Base-by-base conservation (phyloP, 2,888 invertebrate genomes). In the Podotricha telesiphe region DNA sequence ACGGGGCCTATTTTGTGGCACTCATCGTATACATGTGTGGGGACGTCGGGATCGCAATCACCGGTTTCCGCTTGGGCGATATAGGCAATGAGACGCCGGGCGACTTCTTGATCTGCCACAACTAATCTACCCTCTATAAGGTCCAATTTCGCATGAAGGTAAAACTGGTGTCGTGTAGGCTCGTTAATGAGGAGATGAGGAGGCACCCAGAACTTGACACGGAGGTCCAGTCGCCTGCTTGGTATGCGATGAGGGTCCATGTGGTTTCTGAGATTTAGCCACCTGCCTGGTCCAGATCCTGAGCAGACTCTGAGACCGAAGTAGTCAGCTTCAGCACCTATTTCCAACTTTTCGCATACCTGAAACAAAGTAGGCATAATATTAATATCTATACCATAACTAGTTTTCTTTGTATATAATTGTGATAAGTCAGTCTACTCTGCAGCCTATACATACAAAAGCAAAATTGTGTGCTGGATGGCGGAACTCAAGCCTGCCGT, bases 181-280 rank as follows among this genome's bases (percentile, higher is more conserved):
- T 97, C 97, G 87, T 97, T 97, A 73, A 97, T 94, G 71, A 98
- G 94, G 71, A 96, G 95, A 87, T 98, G 97, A 2, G 97, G 97
- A 2, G 97, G 97, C 55, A 98, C 97, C 96, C 97, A 98, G 93
- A 97, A 98, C 88, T 98, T 98, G 77, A 98, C 97, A 75, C 96
- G 93, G 69, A 97, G 91, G 75, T 95, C 95, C 74, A 97, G 94
- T 59, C 96, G 93, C 71, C 95, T 94, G 48, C 90, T 90, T 68
- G 95, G 95, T 68, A 94, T 94, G 70, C 96, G 94, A 83, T 96
- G 96, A 70, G 96, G 94, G 81, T 96, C 95, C 74, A 97, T 94
- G 61, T 96, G 95, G 89, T 98, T 98, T 73, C 98, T 94, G 79
- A 98, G 90, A 86, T 98, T 98, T 74, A 97, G 93, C 98, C 98